A percentile compares a stretch with the other conserved stretches of the same genome.
phyloP scores from a whole-genome alignment of 2,797 vertebrate species.

The Argentina silus region DNA sequence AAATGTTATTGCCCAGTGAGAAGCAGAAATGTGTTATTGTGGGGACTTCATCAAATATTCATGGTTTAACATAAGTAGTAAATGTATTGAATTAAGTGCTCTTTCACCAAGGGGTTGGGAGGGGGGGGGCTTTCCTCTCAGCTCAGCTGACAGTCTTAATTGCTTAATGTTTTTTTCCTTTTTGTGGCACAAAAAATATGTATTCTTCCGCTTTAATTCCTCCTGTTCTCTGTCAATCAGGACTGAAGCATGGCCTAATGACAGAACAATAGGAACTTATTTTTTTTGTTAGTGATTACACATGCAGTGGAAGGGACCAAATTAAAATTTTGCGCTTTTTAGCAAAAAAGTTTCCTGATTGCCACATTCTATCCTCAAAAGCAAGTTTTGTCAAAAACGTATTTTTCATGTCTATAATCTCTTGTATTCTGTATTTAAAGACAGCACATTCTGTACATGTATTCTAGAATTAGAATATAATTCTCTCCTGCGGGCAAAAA shows the following conservation, averaged over 20 bases:
- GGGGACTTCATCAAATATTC: constrained; percentile 99
- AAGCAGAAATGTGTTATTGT: constrained; percentile 98
- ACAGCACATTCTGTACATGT: too few relatives aligned
- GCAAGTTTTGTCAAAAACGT: not conserved
- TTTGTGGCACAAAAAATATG: constrained; percentile 70
- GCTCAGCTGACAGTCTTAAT: constrained; percentile 98
- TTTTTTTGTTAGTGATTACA: constrained; percentile 49
- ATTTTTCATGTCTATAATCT: not conserved
- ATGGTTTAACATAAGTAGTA: constrained; percentile 99
- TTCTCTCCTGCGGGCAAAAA: too few relatives aligned
- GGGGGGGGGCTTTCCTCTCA: constrained; percentile 72
- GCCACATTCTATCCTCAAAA: not conserved
- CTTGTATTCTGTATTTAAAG: not conserved
- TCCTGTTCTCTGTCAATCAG: constrained; percentile 52
- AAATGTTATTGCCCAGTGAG: constrained; percentile 99
- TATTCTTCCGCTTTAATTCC: constrained; percentile 63
- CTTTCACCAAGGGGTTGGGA: constrained; percentile 77
- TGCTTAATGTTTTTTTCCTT: constrained; percentile 85
- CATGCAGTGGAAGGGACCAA: constrained; percentile 20
- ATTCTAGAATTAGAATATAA: too few relatives aligned
- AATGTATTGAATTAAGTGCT: constrained; percentile 99
- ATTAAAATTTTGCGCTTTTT: not conserved
- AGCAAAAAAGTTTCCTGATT: not conserved
- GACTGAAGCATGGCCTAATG: constrained; percentile 44
- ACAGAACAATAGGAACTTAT: constrained; percentile 56